Evolutionary conservation across 2,888 invertebrate species (phyloP), one percentile per base, ranked within the genome.

Genomic region (Bursaphelenchus okinawaensis): DNA sequence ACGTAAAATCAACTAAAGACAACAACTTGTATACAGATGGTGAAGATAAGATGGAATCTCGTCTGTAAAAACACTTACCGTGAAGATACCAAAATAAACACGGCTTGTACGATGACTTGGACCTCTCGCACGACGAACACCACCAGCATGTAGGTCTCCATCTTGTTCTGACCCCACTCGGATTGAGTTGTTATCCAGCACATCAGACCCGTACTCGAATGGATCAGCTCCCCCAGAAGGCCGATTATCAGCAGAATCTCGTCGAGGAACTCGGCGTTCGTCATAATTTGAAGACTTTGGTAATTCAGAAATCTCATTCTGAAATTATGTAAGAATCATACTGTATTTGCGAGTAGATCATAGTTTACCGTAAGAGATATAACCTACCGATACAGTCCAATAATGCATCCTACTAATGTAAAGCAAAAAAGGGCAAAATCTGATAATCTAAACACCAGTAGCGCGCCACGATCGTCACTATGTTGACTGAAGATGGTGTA

Each of bases 231-330:
- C 9, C 81, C 81, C 20, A 77, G 71, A 7, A 81, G 57, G 0
- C 81, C 81, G 51, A 81, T 74, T 52, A 78, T 70, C 1, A 81
- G 67, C 20, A 81, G 67, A 51, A 81, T 78, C 52, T 81, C 81
- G 57, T 81, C 81, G 29, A 81, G 70, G 4, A 78, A 74, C 67
- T 80, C 80, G 7, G 77, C 77, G 57, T 76, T 77, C 4, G 76
- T 65, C n/a, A 69, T 71, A 4, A 23, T 40, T 7, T 57, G 68
- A 24, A 74, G 75, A 9, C 73, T 59, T 8, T 75, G 68, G 59
- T 78, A 80, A 63, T 80, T 75, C 7, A 80, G 69, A 7, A 65
- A 62, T 6, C 79, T 66, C 80, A 80, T 80, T 61, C 79, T 75
- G 29, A 7, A 69, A 60, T 27, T 62, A 31, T 58, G 20, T n/a